Evolutionary conservation across 1,140 invertebrate genomes (phyloP), one percentile per base, ranked within the genome.

Genomic region (Calephelis nemesis): DNA sequence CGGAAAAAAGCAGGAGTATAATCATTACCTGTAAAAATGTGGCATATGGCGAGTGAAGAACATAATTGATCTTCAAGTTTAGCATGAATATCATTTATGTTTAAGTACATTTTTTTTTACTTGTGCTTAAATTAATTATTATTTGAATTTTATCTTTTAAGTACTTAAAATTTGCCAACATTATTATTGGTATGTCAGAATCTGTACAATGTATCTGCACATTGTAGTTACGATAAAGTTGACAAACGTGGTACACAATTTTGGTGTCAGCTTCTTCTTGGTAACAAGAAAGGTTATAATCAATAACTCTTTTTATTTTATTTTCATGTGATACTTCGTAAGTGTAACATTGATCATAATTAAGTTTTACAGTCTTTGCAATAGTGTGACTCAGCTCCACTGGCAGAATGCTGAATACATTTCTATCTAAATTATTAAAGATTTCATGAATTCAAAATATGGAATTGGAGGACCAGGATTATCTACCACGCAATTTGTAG

Each of bases 241-340:
- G 63, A 58, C 67, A 68, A 68, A 68, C 50, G 39, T 63, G 67
- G 67, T 58, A 68, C 45, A 68, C 62, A 69, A 69, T 64, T 69
- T 69, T 64, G 62, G 49, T 64, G 45, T 64, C 67, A 69, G 62
- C 67, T 69, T 69, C 63, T 65, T 70, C 68, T 42, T 70, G 62
- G 62, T 65, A 65, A 65, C 52, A 70, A 65, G 68, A 65, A 40
- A 63, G 62, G 50, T 69, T 64, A 69, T 69, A 69, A 39, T 69
- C 68, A 64, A 69, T 65, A 30, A 65, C 45, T 70, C 49, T 64
- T 70, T 65, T 70, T 65, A 70, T 65, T 70, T 70, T 70, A 65
- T 70, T 70, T 62, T 70, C 58, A 48, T 13, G 48, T n/a, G 66
- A 67, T 40, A 67, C 47, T 19, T 67, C 58, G 39, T 67, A 67